Evolutionary conservation across 2,113 vertebrate species (phyloP).

Genomic region (Psilopsiagon aymara): DNA sequence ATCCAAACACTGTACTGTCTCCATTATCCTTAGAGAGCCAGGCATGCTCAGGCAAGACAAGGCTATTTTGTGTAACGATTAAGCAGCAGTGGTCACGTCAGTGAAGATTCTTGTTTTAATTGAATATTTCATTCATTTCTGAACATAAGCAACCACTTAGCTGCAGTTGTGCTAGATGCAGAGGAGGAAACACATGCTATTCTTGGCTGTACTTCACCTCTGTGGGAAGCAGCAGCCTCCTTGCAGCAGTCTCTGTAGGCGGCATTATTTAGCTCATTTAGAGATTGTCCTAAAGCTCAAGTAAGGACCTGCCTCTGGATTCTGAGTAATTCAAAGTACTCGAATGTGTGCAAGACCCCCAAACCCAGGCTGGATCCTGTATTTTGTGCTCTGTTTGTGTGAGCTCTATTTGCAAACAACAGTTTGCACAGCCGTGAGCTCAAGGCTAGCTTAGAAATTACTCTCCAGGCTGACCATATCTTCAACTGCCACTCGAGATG

Average conservation of each 20-base stretch:
- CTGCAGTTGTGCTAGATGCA: slow-evolving; percentile 53
- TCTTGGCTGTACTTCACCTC: slow-evolving; percentile 30
- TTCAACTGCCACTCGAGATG: background rate
- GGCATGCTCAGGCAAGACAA: background rate
- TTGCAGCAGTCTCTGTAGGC: slow-evolving; percentile 13
- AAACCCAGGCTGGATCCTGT: background rate
- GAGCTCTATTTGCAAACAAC: background rate
- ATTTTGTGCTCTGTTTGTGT: background rate
- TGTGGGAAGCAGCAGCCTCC: slow-evolving; percentile 34
- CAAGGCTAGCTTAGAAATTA: background rate
- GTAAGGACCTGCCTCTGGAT: background rate
- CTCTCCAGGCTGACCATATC: background rate
- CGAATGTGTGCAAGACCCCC: background rate
- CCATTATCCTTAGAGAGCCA: slow-evolving; percentile 46
- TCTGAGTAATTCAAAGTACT: background rate
- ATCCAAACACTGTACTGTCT: slow-evolving; percentile 22
- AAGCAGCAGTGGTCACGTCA: background rate
- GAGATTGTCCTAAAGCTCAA: background rate
- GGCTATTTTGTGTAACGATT: slow-evolving; percentile 3
- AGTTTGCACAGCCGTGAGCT: background rate
- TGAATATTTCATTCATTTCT: slow-evolving; percentile 63
- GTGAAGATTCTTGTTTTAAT: slow-evolving; percentile 36
- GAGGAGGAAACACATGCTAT: slow-evolving; percentile 66
- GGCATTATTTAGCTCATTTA: background rate
- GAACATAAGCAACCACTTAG: slow-evolving; percentile 60